These are phyloP conservation scores for Chaetorhynchus papuensis DNA, from an alignment of 2,113 vertebrate genomes.

Conservation along the genomic window DNA sequence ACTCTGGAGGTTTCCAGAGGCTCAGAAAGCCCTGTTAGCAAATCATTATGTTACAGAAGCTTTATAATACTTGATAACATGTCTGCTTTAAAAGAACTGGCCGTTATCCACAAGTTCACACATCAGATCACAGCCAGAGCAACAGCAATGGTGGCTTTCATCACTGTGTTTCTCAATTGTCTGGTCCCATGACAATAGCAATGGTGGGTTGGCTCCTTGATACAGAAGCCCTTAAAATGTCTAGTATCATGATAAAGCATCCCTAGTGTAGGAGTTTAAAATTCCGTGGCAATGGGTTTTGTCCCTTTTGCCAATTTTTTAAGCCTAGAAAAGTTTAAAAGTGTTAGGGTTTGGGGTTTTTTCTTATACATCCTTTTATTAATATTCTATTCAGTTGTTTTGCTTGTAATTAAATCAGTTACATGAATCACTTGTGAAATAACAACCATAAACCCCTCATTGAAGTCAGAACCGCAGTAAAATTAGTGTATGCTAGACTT, in stretches of 20 bases:
- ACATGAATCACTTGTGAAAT: neutral
- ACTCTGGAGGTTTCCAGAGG: slow-evolving; percentile 25
- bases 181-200: neutral
- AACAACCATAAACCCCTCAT: neutral
- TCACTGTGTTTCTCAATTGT: neutral
- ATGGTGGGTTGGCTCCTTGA: neutral
- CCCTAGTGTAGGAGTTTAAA: neutral
- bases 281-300: neutral
- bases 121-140: neutral
- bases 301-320: neutral
- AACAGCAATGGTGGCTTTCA: neutral
- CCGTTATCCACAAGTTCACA: neutral
- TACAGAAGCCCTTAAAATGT: neutral
- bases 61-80: slow-evolving; percentile 1
- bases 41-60: slow-evolving; percentile 28
- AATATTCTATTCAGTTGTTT: neutral
- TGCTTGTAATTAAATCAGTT: neutral
- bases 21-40: neutral
- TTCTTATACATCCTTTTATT: neutral
- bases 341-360: neutral
- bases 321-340: neutral
- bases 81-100: neutral
- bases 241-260: slow-evolving; percentile 4
- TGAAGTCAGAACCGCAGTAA: neutral
- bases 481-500: neutral